Percentiles rank a stretch among this genome's conserved stretches.
These are phyloP conservation scores for Amblyornis subalaris DNA, from an alignment of 2,113 vertebrate genomes.

Conservation along the genomic window DNA sequence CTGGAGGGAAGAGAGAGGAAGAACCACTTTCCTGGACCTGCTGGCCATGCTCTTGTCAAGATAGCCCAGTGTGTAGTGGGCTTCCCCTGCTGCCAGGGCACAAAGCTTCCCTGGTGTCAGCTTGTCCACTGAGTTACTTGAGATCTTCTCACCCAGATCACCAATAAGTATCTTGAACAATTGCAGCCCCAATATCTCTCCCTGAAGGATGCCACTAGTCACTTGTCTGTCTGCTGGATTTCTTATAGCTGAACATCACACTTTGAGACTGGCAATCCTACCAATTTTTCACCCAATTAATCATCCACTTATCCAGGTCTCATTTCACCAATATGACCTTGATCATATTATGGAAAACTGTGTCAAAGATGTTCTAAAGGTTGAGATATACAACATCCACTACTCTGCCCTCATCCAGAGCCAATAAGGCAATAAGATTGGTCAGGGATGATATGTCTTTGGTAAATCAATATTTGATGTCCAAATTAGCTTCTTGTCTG, in stretches of 20 bases:
- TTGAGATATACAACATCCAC: neutral
- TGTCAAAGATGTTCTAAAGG: neutral
- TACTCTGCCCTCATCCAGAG: neutral
- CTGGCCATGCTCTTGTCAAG: neutral
- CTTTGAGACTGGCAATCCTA: neutral
- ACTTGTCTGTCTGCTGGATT: neutral
- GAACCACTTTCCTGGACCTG: rapidly evolving
- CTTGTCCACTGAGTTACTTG: neutral
- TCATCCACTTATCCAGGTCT: neutral
- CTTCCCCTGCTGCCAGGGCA: neutral
- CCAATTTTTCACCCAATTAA: neutral
- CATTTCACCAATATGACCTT: neutral
- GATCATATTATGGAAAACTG: neutral
- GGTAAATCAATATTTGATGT: neutral
- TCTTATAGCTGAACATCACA: neutral
- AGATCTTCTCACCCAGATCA: neutral
- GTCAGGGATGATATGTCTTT: neutral
- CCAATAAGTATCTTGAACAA: neutral
- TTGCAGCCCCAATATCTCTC: neutral
- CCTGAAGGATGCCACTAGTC: neutral
- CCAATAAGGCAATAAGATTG: neutral
- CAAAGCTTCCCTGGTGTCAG: neutral
- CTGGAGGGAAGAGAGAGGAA: neutral
- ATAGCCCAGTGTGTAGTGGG: neutral
- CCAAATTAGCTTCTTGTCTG: neutral